A percentile compares a stretch with the other conserved stretches of the same genome.
phyloP scores from a whole-genome alignment of 1,140 invertebrate species.

The Liolophura sinensis region DNA sequence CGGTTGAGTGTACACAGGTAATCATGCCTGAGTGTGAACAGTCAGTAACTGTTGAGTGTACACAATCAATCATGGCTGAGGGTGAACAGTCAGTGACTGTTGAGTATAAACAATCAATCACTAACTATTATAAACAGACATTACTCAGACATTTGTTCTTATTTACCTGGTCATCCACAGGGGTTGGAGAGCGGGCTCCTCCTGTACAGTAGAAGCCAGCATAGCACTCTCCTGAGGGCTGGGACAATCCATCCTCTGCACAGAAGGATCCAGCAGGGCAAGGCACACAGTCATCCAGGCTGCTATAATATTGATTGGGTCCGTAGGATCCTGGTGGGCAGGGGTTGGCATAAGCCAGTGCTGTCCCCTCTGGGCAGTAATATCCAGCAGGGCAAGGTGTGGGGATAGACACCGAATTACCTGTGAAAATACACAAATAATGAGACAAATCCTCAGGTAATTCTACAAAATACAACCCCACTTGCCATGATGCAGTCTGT shows the following conservation, averaged over 20 bases:
- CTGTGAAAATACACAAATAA: slow-evolving; percentile 21
- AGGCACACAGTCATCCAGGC: slow-evolving; percentile 35
- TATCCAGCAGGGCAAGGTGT: slow-evolving; percentile 46
- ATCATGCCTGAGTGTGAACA: too few relatives aligned
- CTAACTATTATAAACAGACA: too few relatives aligned
- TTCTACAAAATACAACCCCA: too few relatives aligned
- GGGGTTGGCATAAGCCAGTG: slow-evolving; percentile 32
- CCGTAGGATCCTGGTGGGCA: slow-evolving; percentile 49
- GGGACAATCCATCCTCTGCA: slow-evolving; percentile 36
- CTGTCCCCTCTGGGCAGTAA: slow-evolving; percentile 45
- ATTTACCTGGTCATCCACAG: slow-evolving; percentile 40
- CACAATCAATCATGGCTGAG: too few relatives aligned
- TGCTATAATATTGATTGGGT: slow-evolving; percentile 31
- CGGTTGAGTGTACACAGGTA: too few relatives aligned
- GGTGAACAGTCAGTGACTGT: too few relatives aligned
- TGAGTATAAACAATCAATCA: too few relatives aligned
- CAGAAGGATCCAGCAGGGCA: slow-evolving; percentile 51
- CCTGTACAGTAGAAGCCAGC: slow-evolving; percentile 52
- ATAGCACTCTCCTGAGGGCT: slow-evolving; percentile 42
- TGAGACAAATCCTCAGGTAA: neutral
- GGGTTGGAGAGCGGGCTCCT: slow-evolving; percentile 33
- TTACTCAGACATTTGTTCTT: neutral
- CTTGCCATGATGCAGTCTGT: too few relatives aligned
- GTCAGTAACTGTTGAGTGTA: too few relatives aligned
- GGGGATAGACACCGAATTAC: slow-evolving; percentile 37